Evolutionary conservation across 2,797 vertebrate species (phyloP).

Genomic region (Merluccius polli): DNA sequence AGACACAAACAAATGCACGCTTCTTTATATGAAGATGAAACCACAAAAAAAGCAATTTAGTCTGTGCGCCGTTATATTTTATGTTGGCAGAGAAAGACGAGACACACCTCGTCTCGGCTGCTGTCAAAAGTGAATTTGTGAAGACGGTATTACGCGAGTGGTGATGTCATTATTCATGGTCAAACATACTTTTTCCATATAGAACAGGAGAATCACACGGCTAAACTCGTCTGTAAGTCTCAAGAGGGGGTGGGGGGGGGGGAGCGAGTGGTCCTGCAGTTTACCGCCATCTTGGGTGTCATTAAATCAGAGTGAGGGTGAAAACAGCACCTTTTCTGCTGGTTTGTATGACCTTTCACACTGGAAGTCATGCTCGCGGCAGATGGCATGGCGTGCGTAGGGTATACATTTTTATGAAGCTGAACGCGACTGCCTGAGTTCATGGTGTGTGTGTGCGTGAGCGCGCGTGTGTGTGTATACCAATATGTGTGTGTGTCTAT

Average conservation of each 20-base stretch:
- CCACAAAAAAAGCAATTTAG: not conserved
- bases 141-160: too few relatives aligned
- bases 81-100: not conserved
- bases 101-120: too few relatives aligned
- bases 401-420: constrained; percentile 55
- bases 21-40: not conserved
- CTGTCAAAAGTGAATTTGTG: too few relatives aligned
- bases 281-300: constrained; percentile 17
- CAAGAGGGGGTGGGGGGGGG: too few relatives aligned
- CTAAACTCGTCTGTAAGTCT: not conserved
- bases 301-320: constrained; percentile 21
- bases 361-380: constrained; percentile 57
- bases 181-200: not conserved
- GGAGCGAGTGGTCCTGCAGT: not conserved
- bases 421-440: constrained; percentile 28
- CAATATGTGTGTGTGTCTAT: constrained; percentile 13
- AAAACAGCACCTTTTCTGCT: constrained; percentile 43
- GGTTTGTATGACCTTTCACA: constrained; percentile 58
- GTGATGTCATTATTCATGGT: not conserved
- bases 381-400: constrained; percentile 60
- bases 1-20: not conserved
- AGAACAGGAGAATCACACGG: not conserved
- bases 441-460: constrained; percentile 10
- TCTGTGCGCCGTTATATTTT: not conserved
- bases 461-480: constrained; percentile 16